Conservation (phyloP, 2,888 invertebrate genomes). For the Formica aserva region DNA sequence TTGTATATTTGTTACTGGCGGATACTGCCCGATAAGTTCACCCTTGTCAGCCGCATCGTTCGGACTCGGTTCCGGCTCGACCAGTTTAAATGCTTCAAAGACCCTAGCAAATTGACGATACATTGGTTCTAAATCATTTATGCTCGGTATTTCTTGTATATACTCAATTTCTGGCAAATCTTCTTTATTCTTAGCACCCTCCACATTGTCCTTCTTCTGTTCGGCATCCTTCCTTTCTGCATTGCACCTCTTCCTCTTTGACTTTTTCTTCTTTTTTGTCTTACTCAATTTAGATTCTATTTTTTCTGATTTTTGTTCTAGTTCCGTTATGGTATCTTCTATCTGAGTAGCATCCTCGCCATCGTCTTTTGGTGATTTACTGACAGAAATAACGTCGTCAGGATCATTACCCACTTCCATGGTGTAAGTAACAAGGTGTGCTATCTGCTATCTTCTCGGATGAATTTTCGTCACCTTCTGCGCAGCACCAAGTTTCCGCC, state of each 20-base stretch:
- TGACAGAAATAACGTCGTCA: conserved; percentile 71
- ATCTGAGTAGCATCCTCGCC: conserved; percentile 63
- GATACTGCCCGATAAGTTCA: conserved; percentile 86
- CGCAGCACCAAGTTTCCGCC: too few species aligned
- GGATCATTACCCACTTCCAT: conserved; percentile 89
- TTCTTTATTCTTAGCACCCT: conserved; percentile 79
- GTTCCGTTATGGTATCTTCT: conserved; percentile 72
- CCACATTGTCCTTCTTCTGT: conserved; percentile 84
- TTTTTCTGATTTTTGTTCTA: conserved; percentile 78
- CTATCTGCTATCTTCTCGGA: too few species aligned
- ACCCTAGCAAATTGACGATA: conserved; percentile 97
- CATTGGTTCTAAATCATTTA: conserved; percentile 96
- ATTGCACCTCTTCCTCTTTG: conserved; percentile 87
- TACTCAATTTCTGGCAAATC: conserved; percentile 87
- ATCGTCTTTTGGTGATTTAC: conserved; percentile 66
- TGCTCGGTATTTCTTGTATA: conserved; percentile 93
- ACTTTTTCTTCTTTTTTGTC: conserved; percentile 84
- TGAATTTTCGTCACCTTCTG: too few species aligned
- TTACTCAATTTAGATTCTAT: conserved; percentile 80
- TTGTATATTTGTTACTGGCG: conserved; percentile 85
- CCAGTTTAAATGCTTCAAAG: conserved; percentile 96
- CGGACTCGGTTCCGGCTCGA: conserved; percentile 90
- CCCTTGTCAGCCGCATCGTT: conserved; percentile 82
- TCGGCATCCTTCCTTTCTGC: conserved; percentile 89
- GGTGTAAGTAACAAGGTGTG: too few species aligned